Evolutionary conservation across 2,113 vertebrate species (phyloP).

Genomic region (Mionectes macconnelli): DNA sequence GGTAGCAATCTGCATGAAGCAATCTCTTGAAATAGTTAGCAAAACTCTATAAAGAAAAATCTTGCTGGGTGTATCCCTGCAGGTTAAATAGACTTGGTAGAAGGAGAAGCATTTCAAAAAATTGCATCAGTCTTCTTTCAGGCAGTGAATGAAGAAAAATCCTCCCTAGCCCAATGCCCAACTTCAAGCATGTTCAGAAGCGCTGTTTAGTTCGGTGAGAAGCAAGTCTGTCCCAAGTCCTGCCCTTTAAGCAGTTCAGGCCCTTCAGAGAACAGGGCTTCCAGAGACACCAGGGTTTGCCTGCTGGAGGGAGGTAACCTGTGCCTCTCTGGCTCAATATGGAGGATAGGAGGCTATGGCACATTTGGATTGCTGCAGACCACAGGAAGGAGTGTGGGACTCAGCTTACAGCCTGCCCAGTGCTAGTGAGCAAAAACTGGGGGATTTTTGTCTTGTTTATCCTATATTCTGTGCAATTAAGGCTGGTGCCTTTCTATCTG

Average conservation of each 20-base stretch:
- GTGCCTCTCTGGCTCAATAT: rapidly evolving
- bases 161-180: background rate
- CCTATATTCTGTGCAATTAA: background rate
- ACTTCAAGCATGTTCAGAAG: background rate
- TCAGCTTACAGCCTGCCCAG: background rate
- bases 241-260: background rate
- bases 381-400: background rate
- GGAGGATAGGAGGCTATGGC: background rate
- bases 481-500: background rate
- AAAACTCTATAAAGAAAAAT: background rate
- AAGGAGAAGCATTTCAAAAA: background rate
- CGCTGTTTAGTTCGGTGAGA: background rate
- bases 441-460: background rate
- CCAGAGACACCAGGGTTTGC: background rate
- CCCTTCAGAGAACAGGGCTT: background rate
- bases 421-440: background rate
- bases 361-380: background rate
- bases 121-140: background rate
- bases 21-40: background rate
- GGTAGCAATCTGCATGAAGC: background rate
- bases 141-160: background rate
- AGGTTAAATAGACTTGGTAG: background rate
- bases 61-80: background rate
- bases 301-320: background rate
- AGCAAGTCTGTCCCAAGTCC: background rate